Base-by-base conservation (phyloP, 2,888 invertebrate genomes). In the Xanthorhoe spadicearia region DNA sequence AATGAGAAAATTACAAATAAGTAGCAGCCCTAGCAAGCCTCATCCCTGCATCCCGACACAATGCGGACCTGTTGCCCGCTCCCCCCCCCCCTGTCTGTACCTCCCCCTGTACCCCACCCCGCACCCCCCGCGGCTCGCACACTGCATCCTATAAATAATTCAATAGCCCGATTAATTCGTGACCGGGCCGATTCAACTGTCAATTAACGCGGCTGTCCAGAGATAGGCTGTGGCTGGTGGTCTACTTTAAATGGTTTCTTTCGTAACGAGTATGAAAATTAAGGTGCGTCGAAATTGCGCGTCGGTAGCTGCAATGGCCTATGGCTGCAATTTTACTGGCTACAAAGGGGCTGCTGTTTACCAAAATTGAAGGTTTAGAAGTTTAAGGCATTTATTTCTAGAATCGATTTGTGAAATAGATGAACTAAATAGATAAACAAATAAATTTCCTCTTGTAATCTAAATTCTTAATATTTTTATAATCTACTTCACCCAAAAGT, bases 141-240 rank as follows among this genome's bases (percentile, higher is more conserved):
- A 80, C 79, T 81, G 83, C 83, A 81, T 79, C 83, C 86, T 87
- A 90, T 90, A 90, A 90, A 92, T 92, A 90, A 92, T 92, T 90
- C 90, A 90, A 86, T 79, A 79, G 73, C 73, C 78, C 86, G 90
- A 90, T 92, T 91, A 92, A 90, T 91, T 89, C 91, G 84, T 88
- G 86, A 79, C 79, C 83, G 86, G 84, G 85, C 88, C 88, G 86
- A 91, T 90, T 89, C 90, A 88, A 83, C 90, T 90, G 92, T 90
- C 92, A 90, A 91, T 92, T 91, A 91, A 90, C 84, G 83, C 77
- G 78, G 75, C 74, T 70, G 74, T 70, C 76, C 75, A 72, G 72
- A 73, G 72, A 74, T 74, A 70, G 67, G 59, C 58, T 48, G 55
- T 59, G 64, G 54, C 54, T 56, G 61, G 54, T 60, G 71, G 66